A percentile compares a stretch with the other conserved stretches of the same genome.
Conservation (phyloP, 2,888 invertebrate genomes). For the Microdon myrmicae region DNA sequence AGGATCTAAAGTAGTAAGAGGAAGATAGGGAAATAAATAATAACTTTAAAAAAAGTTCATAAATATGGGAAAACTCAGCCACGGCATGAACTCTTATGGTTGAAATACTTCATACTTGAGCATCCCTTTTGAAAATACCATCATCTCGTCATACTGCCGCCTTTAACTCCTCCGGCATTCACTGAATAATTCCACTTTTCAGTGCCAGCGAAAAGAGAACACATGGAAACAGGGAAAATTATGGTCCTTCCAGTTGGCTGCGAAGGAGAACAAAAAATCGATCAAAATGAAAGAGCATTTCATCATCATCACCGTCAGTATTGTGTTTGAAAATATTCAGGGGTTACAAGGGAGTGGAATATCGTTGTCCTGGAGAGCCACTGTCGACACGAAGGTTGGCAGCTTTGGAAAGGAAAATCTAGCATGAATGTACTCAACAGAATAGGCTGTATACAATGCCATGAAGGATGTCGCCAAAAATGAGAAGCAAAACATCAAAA, state of each 20-base stretch:
- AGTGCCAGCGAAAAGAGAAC: constrained; percentile 10
- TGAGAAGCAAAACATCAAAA: not conserved
- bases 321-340: constrained; percentile 6
- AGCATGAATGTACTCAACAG: constrained; percentile 6
- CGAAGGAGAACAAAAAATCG: constrained; percentile 37
- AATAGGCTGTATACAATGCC: not conserved
- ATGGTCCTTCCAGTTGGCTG: constrained; percentile 4
- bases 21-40: not conserved
- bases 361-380: too few species aligned
- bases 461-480: not conserved
- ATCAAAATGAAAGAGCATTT: constrained; percentile 48
- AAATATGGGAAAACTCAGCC: constrained; percentile 19
- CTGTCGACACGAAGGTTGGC: constrained; percentile 6
- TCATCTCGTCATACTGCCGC: too few species aligned
- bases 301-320: constrained; percentile 31
- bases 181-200: constrained; percentile 36
- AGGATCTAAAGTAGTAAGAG: constrained; percentile 1
- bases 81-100: constrained; percentile 14
- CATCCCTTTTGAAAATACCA: constrained; percentile 22
- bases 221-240: constrained; percentile 20
- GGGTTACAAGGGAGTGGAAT: not conserved
- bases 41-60: too few species aligned
- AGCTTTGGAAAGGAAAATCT: constrained; percentile 7
- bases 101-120: constrained; percentile 21
- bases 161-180: constrained; percentile 20